Conservation (phyloP, 1,140 invertebrate genomes). For the Ectropis grisescens region DNA sequence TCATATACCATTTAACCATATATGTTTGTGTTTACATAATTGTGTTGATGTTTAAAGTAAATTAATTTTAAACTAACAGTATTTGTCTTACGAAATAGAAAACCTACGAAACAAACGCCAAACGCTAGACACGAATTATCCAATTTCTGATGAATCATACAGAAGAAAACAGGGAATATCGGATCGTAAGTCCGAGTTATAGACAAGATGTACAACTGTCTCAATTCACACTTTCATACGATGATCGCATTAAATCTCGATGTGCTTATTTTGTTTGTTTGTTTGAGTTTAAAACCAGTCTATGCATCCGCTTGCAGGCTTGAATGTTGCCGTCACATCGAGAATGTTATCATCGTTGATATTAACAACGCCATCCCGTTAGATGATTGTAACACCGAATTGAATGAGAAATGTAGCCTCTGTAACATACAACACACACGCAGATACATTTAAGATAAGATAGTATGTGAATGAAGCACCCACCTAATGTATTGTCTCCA, state of each 20-base stretch:
- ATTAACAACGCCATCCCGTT: slow-evolving; percentile 16
- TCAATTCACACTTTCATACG: slow-evolving; percentile 23
- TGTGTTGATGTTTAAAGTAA: slow-evolving; percentile 1
- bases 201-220: slow-evolving; percentile 17
- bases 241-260: slow-evolving; percentile 46
- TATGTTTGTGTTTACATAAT: neutral
- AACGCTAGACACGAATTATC: slow-evolving; percentile 54
- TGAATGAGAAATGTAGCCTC: slow-evolving; percentile 33
- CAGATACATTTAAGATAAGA: no score
- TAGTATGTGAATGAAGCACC: slow-evolving; percentile 8
- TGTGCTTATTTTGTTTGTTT: slow-evolving; percentile 47
- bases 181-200: slow-evolving; percentile 66
- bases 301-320: slow-evolving; percentile 55
- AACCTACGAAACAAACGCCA: slow-evolving; percentile 53
- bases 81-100: slow-evolving; percentile 40
- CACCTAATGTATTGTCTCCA: slow-evolving; percentile 47
- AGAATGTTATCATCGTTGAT: slow-evolving; percentile 55
- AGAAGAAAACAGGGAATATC: slow-evolving; percentile 62
- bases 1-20: slow-evolving; percentile 3
- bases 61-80: slow-evolving; percentile 5
- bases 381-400: slow-evolving; percentile 20
- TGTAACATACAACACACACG: slow-evolving; percentile 32
- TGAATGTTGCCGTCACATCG: slow-evolving; percentile 47
- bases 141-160: slow-evolving; percentile 53
- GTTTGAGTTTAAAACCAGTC: slow-evolving; percentile 24